Base-by-base conservation (phyloP, 2,888 invertebrate species). In the Cosmia trapezina region DNA sequence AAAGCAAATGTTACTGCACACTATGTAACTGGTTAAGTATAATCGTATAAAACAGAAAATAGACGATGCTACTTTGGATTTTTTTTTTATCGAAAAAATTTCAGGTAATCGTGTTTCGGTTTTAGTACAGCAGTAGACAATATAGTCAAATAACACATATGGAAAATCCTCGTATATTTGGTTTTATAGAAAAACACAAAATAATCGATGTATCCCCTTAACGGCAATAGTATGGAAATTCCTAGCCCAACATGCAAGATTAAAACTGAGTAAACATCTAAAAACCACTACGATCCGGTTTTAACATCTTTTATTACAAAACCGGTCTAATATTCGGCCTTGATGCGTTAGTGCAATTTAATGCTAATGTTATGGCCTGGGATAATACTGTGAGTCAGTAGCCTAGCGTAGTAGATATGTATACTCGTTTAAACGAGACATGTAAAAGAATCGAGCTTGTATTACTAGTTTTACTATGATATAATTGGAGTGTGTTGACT, bases 281-380 rank as follows among this genome's bases (percentile, higher is more conserved):
- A 61, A 67, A 64, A 65, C 67, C 4, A 45, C 51, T 19, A 28
- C 45, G 49, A 75, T 72, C 80, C 45, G 57, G 81, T 83, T 68
- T 68, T 47, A 22, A 53, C 63, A 22, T 65, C 41, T 71, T 73
- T 72, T 57, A 73, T 51, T 51, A 71, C 49, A 60, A 67, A 73
- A 81, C 85, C 85, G 79, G 83, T 78, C 78, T n/a, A 66, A 72
- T 75, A 81, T 81, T 71, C 73, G 79, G 67, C 85, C 85, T 83
- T 84, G 76, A 64, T 64, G 68, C 61, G 64, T 70, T 64, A 78
- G 14, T 81, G 76, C 76, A 79, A 79, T 76, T 82, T 70, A 70
- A 84, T 82, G 79, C 71, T 78, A 76, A 83, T 79, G 37, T 51
- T 56, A 53, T 64, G 3, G 70, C 59, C 5, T 70, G 72, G 70